Evolutionary conservation across 2,113 vertebrate genomes (phyloP).

Genomic region (Bufo gargarizans): DNA sequence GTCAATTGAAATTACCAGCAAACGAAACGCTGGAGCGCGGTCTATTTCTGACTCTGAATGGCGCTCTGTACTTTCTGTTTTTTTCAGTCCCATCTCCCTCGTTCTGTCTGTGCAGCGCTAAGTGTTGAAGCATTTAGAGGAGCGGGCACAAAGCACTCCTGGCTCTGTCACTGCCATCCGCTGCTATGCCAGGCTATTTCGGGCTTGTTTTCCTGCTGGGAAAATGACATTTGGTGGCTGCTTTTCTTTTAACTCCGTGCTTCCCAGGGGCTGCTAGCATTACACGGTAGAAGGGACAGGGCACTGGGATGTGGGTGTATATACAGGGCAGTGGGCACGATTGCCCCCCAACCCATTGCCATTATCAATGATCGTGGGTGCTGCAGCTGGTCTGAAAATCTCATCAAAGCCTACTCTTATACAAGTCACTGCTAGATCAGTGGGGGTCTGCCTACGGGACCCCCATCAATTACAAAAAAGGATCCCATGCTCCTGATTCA

Average conservation of each 20-base stretch:
- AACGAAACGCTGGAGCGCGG: constrained; percentile 45
- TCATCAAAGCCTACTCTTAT: too few species aligned
- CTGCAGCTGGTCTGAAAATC: too few species aligned
- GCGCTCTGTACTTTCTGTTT: constrained; percentile 50
- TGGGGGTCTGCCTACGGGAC: too few species aligned
- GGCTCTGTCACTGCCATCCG: background rate
- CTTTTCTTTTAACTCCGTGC: constrained; percentile 27
- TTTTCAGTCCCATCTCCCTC: constrained; percentile 46
- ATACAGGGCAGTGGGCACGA: background rate
- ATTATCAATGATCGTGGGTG: too few species aligned
- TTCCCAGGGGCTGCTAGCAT: background rate
- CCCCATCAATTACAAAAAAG: too few species aligned
- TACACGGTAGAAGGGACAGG: background rate
- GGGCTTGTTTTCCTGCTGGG: constrained; percentile 45
- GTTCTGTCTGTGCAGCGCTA: accelerated
- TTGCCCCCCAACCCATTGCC: too few species aligned
- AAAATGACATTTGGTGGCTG: constrained; percentile 54
- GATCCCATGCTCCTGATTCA: too few species aligned
- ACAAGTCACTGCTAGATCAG: too few species aligned
- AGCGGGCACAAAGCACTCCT: background rate
- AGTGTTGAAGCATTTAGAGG: constrained; percentile 49
- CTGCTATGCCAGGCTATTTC: constrained; percentile 51
- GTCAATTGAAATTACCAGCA: constrained; percentile 64
- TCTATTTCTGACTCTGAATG: constrained; percentile 56
- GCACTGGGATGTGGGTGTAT: background rate